phyloP scores from a whole-genome alignment of 2,797 vertebrate genomes.

The Chelidonichthys spinosus region DNA sequence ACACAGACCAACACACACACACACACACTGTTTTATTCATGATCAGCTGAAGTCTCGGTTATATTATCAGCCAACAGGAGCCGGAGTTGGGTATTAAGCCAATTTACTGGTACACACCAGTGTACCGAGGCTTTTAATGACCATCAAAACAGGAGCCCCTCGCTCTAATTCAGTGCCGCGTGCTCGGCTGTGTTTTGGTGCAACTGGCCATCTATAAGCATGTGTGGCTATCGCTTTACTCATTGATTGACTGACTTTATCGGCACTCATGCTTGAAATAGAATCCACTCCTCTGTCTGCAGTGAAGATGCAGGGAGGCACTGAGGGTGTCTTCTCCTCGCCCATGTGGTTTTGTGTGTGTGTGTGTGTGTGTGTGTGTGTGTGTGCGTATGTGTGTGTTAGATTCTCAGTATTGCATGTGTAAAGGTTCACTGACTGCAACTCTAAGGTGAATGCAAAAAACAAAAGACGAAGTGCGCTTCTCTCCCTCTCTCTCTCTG shows the following conservation, averaged over 20 bases:
- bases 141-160: constrained; percentile 62
- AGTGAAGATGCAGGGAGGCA: constrained; percentile 38
- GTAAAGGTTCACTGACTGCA: constrained; percentile 57
- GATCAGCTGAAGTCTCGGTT: constrained; percentile 54
- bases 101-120: constrained; percentile 67
- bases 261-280: constrained; percentile 79
- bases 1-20: constrained; percentile 61
- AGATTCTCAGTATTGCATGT: constrained; percentile 21
- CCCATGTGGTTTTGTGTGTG: constrained; percentile 24
- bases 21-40: constrained; percentile 57
- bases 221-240: constrained; percentile 63
- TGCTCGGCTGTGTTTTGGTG: constrained; percentile 45
- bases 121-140: constrained; percentile 63
- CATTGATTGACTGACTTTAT: constrained; percentile 78
- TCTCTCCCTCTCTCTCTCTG: constrained; percentile 27
- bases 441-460: constrained; percentile 36
- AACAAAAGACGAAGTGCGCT: not conserved
- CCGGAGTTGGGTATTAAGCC: constrained; percentile 58
- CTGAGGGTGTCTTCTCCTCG: constrained; percentile 25
- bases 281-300: constrained; percentile 65
- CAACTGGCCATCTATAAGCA: constrained; percentile 50
- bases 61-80: constrained; percentile 62
- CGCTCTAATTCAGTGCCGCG: constrained; percentile 51
- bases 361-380: constrained; percentile 36
- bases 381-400: constrained; percentile 29